A percentile compares a stretch with the other conserved stretches of the same genome.
Conservation (phyloP, 2,888 invertebrate species). For the Dicroscelio sp. region DNA sequence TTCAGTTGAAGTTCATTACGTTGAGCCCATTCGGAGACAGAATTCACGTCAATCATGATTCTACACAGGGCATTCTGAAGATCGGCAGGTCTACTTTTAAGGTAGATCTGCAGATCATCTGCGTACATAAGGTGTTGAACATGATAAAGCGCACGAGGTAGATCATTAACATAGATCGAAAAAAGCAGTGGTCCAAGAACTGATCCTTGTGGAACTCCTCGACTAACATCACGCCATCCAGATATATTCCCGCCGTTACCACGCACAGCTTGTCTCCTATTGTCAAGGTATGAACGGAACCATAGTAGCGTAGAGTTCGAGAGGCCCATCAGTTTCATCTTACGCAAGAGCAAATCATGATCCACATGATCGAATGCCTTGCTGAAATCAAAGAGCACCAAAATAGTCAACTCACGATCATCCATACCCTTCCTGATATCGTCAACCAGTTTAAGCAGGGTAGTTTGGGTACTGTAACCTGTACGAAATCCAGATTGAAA, state of each 20-base stretch:
- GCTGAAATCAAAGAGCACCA: slow-evolving; percentile 23
- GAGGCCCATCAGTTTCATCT: background rate
- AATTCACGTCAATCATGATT: background rate
- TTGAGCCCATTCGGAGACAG: background rate
- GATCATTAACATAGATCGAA: background rate
- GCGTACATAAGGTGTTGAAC: background rate
- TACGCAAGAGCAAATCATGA: background rate
- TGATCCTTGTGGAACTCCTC: background rate
- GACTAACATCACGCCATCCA: too few species aligned
- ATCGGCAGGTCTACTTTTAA: background rate
- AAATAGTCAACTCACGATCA: background rate
- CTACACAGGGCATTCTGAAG: background rate
- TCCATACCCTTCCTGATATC: background rate
- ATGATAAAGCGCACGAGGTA: background rate
- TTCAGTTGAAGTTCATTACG: background rate
- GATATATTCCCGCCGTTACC: background rate
- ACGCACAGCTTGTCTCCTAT: background rate
- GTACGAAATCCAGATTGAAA: background rate
- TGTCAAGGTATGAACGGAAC: background rate
- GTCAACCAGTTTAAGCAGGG: background rate
- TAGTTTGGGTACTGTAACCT: background rate
- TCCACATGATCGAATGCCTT: slow-evolving; percentile 17
- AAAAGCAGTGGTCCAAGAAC: background rate
- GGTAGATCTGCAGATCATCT: background rate
- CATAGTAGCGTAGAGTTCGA: background rate